phyloP scores from a whole-genome alignment of 2,888 invertebrate genomes.

The Athalia cordata region DNA sequence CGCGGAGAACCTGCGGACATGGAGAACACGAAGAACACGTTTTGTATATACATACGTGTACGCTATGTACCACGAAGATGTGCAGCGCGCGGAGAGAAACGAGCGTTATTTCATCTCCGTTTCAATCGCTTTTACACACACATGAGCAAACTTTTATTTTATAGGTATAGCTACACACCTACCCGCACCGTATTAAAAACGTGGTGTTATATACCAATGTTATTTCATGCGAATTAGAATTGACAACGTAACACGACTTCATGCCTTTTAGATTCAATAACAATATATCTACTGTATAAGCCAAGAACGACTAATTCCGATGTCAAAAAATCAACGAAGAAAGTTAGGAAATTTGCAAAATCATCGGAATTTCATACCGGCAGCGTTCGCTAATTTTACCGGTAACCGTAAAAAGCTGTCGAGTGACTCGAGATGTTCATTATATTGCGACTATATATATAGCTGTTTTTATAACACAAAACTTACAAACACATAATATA shows the following conservation, averaged over 20 bases:
- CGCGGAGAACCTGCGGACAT: constrained; percentile 35
- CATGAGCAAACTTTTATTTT: neutral
- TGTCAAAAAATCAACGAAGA: neutral
- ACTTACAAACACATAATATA: neutral
- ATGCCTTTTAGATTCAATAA: no score
- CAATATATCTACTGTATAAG: no score
- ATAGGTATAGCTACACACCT: neutral
- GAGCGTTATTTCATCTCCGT: constrained; percentile 9
- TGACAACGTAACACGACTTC: no score
- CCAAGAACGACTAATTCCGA: neutral
- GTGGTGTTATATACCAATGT: neutral
- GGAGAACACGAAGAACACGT: constrained; percentile 38
- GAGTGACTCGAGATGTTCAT: neutral
- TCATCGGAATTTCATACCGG: neutral
- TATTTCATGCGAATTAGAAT: neutral
- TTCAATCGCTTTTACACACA: neutral
- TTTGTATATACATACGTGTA: neutral
- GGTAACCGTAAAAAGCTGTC: constrained; percentile 39
- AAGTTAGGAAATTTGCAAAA: constrained; percentile 12
- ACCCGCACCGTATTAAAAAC: neutral
- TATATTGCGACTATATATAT: neutral
- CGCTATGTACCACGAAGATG: no score
- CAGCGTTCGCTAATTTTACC: neutral
- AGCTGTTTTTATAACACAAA: no score
- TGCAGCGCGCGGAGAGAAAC: constrained; percentile 13